Evolutionary conservation across 2,113 vertebrate species (phyloP), one percentile per base, ranked within the genome.

Genomic region (Ceuthmochares aereus): DNA sequence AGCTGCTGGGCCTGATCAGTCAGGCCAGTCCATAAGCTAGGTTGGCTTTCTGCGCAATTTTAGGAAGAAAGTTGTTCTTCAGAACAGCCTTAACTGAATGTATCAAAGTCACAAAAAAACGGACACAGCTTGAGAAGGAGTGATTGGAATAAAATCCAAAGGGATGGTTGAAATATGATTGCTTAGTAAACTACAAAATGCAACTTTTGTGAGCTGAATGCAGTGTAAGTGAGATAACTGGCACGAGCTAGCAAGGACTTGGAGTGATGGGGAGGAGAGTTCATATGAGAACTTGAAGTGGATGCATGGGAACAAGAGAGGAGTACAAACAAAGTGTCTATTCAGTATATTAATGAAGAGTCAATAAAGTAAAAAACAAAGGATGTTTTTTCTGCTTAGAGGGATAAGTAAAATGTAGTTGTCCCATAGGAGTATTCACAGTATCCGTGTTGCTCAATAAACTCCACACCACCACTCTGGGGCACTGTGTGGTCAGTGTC

Each of bases 391-490:
- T 55, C n/a, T 60, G 4, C 67, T 70, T 10, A 58, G 27, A 77
- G 18, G 6, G 7, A n/a, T 73, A 79, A 73, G 36, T 22, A 83
- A 90, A 85, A 73, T 6, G 12, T 11, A 21, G 6, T 49, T 81
- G 25, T 81, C 29, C 32, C 60, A 32, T 1, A 8, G 17, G 26
- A 45, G 1, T 6, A 67, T 12, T 87, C 58, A 51, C 8, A 62
- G 22, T 60, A 75, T 29, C 49, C 2, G 0, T 45, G 27, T 27
- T 83, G 21, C 43, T 36, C 22, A 75, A 82, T 36, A 76, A 90
- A 68, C 9, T 4, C 3, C 69, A 40, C 0, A 5, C 9, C 18
- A 62, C 40, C 63, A 37, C 1, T 9, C 23, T 59, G 15, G 8
- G 26, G 17, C 40, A 34, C 21, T 40, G 75, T 8, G 19, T 34